phyloP scores from a whole-genome alignment of 2,888 invertebrate species.

The Dromius quadrimaculatus region DNA sequence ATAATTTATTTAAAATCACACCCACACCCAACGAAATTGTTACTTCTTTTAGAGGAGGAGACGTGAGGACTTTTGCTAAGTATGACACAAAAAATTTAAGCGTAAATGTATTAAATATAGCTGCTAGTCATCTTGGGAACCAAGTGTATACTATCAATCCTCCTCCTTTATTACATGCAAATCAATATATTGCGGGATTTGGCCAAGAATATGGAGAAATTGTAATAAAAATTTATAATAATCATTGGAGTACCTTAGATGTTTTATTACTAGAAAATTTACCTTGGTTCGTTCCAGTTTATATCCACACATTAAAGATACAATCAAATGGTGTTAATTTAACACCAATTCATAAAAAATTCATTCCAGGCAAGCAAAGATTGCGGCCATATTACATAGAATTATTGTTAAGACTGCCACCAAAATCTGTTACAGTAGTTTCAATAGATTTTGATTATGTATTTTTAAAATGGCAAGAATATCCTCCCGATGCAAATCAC shows the following conservation, averaged over 20 bases:
- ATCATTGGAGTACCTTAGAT: constrained; percentile 80
- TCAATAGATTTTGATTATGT: constrained; percentile 93
- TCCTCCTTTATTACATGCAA: constrained; percentile 80
- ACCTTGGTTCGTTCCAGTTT: constrained; percentile 87
- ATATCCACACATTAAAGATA: constrained; percentile 87
- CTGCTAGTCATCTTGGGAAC: constrained; percentile 70
- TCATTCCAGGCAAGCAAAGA: constrained; percentile 85
- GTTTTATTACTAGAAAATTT: constrained; percentile 90
- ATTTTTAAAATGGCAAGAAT: constrained; percentile 98
- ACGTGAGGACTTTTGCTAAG: constrained; percentile 75
- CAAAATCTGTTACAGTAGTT: constrained; percentile 83
- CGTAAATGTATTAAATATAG: constrained; percentile 74
- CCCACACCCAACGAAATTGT: constrained; percentile 73
- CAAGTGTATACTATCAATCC: constrained; percentile 70
- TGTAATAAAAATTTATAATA: constrained; percentile 86
- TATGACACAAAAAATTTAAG: constrained; percentile 70
- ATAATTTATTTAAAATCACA: constrained; percentile 72
- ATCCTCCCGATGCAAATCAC: constrained; percentile 99
- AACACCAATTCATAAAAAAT: constrained; percentile 72
- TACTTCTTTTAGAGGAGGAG: constrained; percentile 77
- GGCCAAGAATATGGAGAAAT: constrained; percentile 94
- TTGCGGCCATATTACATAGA: constrained; percentile 90
- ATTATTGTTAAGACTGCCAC: constrained; percentile 81
- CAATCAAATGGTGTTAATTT: constrained; percentile 70
- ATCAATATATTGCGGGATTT: constrained; percentile 87